These are phyloP conservation scores for Kryphioiulus occultus DNA, from an alignment of 2,888 invertebrate species.

Conservation along the genomic window DNA sequence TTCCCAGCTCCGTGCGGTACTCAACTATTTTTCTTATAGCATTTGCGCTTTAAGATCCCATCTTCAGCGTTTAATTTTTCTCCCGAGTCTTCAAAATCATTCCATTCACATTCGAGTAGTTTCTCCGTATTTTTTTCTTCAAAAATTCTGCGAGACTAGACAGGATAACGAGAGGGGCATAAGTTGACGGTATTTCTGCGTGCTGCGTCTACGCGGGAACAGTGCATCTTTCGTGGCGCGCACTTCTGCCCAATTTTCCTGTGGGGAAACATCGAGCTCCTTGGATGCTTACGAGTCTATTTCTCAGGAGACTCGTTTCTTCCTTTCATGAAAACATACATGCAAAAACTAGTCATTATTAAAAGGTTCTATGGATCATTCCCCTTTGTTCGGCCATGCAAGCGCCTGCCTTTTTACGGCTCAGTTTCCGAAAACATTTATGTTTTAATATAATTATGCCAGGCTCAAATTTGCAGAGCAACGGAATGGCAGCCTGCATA, in stretches of 20 bases:
- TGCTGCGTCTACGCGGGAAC: not conserved
- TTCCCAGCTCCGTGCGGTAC: not conserved
- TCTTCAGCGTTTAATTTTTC: not conserved
- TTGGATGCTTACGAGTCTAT: constrained; percentile 18
- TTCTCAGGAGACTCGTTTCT: not conserved
- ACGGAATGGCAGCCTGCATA: not conserved
- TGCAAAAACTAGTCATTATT: constrained; percentile 5
- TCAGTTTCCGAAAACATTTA: not conserved
- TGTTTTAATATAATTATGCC: not conserved
- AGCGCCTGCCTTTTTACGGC: not conserved
- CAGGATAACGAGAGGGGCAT: not conserved
- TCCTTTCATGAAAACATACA: not conserved
- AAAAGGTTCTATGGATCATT: not conserved
- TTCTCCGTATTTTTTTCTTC: not conserved
- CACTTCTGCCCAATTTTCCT: not conserved
- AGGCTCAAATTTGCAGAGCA: constrained; percentile 5
- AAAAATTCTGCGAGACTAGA: not conserved
- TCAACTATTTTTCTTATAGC: not conserved
- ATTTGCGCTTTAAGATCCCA: not conserved
- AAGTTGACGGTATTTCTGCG: not conserved
- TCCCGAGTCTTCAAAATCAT: not conserved
- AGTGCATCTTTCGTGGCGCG: not conserved
- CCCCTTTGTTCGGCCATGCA: constrained; percentile 7
- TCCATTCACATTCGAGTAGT: not conserved
- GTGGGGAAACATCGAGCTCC: not conserved